Base-by-base conservation (phyloP, 2,113 vertebrate genomes). In the Forbesichthys agassizii region DNA sequence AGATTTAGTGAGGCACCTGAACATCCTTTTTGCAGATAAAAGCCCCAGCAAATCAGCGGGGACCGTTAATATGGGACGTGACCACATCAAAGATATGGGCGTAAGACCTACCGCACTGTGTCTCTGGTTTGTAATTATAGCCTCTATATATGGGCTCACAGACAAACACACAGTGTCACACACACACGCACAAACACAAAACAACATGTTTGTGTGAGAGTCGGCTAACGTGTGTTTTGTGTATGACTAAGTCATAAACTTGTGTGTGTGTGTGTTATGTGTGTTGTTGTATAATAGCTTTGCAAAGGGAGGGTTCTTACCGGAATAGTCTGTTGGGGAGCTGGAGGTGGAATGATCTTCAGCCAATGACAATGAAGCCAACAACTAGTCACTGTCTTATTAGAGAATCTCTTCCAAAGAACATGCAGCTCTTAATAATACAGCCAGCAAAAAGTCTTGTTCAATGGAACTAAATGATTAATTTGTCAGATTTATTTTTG, bases 21-120 rank as follows among this genome's bases (percentile, higher is more conserved):
- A 81, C 78, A 83, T 84, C 83, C 84, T 84, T 68, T 81, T 73
- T 51, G 63, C 61, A 86, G 87, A 87, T 79, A 70, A 87, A 88
- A 86, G 68, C 60, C 52, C 57, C 2, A 3, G 58, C 68, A 59
- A 82, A 86, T 82, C 78, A 81, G 73, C 75, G 68, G 75, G 77
- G 70, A 72, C 51, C 61, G 48, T 80, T 78, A 73, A 74, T 56
- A 53, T 42, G 54, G 66, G 49, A 10, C 66, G 20, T 61, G 33
- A 73, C 81, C 79, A 84, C 84, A 87, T 79, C 53, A 88, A 84
- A 86, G 80, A 48, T 61, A 36, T 6, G 18, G 54, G 33, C 63
- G 46, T 69, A n/a, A 61, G 49, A 67, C 57, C 27, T 74, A 49
- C 66, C 56, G 69, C 60, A 57, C 47, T 57, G 33, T 48, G 27